Percentiles rank a stretch among this genome's conserved stretches.
Conservation (phyloP, 2,888 invertebrate genomes). For the Bellardia pandia region DNA sequence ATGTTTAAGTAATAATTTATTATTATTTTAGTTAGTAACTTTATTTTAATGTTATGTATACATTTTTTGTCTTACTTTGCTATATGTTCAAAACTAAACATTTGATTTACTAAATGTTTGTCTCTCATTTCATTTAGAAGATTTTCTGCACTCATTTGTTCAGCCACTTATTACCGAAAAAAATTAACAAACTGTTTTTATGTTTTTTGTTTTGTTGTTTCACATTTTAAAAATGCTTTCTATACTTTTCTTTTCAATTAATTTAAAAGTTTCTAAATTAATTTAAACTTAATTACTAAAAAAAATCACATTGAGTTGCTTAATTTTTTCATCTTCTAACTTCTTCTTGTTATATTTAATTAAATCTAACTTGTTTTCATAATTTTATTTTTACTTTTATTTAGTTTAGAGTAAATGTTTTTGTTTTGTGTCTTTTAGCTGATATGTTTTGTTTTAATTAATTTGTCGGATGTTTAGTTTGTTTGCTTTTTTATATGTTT, state of each 20-base stretch:
- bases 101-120: slow-evolving; percentile 64
- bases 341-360: neutral
- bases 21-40: slow-evolving; percentile 48
- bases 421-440: slow-evolving; percentile 63
- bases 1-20: slow-evolving; percentile 36
- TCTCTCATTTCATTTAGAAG: slow-evolving; percentile 72
- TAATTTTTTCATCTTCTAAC: slow-evolving; percentile 74
- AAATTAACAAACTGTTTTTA: slow-evolving; percentile 31
- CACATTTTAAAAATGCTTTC: slow-evolving; percentile 63
- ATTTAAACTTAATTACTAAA: slow-evolving; percentile 78
- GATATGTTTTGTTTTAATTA: slow-evolving; percentile 60
- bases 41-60: slow-evolving; percentile 48
- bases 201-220: slow-evolving; percentile 35
- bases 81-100: slow-evolving; percentile 30
- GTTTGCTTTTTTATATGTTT: neutral
- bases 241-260: slow-evolving; percentile 15
- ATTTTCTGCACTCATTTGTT: slow-evolving; percentile 72
- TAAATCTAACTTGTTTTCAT: slow-evolving; percentile 22
- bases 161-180: slow-evolving; percentile 59
- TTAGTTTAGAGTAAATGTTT: slow-evolving; percentile 36
- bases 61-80: neutral
- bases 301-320: slow-evolving; percentile 83
- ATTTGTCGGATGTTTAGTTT: slow-evolving; percentile 36
- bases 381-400: slow-evolving; percentile 33
- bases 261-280: slow-evolving; percentile 54